These are phyloP conservation scores for Limosa lapponica DNA, from an alignment of 2,797 vertebrate species.

Conservation along the genomic window DNA sequence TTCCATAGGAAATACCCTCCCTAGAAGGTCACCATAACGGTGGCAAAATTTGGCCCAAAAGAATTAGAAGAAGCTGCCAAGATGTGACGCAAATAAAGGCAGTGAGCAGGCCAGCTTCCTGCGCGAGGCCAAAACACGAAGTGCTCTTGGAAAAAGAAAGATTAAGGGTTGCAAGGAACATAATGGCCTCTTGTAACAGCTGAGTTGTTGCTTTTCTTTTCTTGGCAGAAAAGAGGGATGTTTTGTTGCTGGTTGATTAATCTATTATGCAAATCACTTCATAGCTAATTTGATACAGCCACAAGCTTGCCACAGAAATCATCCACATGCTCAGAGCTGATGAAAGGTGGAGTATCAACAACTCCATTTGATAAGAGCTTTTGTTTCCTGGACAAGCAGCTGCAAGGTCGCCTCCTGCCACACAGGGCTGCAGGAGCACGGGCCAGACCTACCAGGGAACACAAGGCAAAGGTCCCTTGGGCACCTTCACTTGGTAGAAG, in stretches of 20 bases:
- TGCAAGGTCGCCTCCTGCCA: background rate
- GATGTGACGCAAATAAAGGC: conserved; percentile 46
- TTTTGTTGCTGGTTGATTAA: conserved; percentile 60
- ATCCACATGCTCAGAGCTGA: background rate
- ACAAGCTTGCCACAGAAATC: conserved; percentile 18
- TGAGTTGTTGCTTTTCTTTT: conserved; percentile 42
- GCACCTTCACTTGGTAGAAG: background rate
- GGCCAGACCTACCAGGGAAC: background rate
- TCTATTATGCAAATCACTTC: conserved; percentile 67
- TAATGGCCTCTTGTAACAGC: conserved; percentile 51
- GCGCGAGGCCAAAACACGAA: background rate
- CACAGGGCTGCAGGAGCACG: background rate
- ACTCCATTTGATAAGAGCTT: background rate
- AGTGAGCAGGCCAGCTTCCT: conserved; percentile 47
- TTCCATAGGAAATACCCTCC: conserved; percentile 70
- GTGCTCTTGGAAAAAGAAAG: conserved; percentile 19
- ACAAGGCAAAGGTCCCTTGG: background rate
- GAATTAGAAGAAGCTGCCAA: conserved; percentile 36
- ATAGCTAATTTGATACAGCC: conserved; percentile 53
- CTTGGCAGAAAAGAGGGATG: conserved; percentile 39
- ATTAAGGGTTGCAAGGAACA: conserved; percentile 59
- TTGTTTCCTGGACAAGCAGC: conserved; percentile 15
- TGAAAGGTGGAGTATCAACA: background rate
- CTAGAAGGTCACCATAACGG: conserved; percentile 60
- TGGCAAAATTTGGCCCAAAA: conserved; percentile 63